Percentiles rank a stretch among this genome's conserved stretches.
These are phyloP conservation scores for Drosophila hydei DNA, from an alignment of 1,140 invertebrate species.

Conservation along the genomic window DNA sequence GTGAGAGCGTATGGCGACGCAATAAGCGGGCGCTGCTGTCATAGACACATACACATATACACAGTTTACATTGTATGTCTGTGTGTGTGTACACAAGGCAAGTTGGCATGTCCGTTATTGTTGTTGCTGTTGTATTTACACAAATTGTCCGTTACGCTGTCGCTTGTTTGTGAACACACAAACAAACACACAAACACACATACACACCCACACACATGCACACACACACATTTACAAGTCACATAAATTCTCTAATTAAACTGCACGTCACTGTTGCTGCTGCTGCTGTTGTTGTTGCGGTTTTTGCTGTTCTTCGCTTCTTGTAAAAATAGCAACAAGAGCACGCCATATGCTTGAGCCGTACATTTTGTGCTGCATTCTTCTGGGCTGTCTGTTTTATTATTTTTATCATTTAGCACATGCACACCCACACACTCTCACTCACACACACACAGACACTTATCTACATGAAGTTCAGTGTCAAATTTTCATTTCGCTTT, in stretches of 20 bases:
- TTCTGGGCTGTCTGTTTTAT: conserved; percentile 40
- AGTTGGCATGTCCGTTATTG: conserved; percentile 22
- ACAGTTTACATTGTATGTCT: conserved; percentile 14
- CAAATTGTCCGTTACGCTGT: conserved; percentile 31
- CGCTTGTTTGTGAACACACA: conserved; percentile 21
- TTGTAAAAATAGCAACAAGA: conserved; percentile 21
- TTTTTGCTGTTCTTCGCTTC: conserved; percentile 4
- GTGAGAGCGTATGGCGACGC: conserved; percentile 52
- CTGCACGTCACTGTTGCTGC: conserved; percentile 28
- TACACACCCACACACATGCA: conserved; percentile 3
- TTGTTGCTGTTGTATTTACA: conserved; percentile 21
- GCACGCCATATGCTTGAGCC: conserved; percentile 61
- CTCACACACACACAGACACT: conserved; percentile 12
- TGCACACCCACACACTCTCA: conserved; percentile 13
- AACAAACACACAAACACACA: conserved; percentile 14
- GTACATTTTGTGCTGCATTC: conserved; percentile 53
- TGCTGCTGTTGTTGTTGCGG: background rate
- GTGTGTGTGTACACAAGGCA: conserved; percentile 19
- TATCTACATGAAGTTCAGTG: conserved; percentile 70
- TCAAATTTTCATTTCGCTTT: conserved; percentile 75
- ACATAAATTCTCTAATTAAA: conserved; percentile 31
- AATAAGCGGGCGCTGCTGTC: conserved; percentile 48
- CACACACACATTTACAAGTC: conserved; percentile 11
- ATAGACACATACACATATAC: conserved; percentile 25
- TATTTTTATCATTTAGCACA: conserved; percentile 16